Evolutionary conservation across 2,797 vertebrate species (phyloP), one percentile per base, ranked within the genome.

Genomic region (Agapornis canus): DNA sequence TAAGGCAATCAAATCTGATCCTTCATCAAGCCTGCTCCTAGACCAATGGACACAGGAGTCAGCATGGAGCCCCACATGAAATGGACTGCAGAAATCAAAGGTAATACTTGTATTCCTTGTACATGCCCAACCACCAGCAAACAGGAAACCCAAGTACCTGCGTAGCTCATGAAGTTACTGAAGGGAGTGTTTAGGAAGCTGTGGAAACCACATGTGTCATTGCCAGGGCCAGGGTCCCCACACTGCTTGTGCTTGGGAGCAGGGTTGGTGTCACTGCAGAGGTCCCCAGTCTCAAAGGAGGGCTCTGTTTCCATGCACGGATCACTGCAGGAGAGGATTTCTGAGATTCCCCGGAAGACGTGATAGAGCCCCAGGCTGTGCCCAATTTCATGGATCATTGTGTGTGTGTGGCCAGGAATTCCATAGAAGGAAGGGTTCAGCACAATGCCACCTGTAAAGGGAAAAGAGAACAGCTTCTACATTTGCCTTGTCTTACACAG

Each of bases 131-230:
- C 11, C 73, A 45, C 3, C 20, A 27, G 23, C 45, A 86, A 47
- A 25, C 6, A 70, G 20, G 32, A 49, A 26, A 61, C 27, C 19
- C 39, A 68, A 94, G 96, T 98, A 99, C 99, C 99, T 98, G 99
- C 98, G 3, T 99, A 99, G 96, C 99, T 99, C 99, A 99, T 99
- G 98, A 99, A 99, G 97, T 99, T 99, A 97, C 98, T 99, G 98
- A 98, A 99, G 0, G 99, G 99, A 0, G 99, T 99, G 95, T 99
- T 97, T 18, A 98, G 98, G 97, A 99, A 99, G 78, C 98, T 98
- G 27, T 98, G 98, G 93, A 98, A 98, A 20, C 99, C 99, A 4
- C 99, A 99, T 3, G 99, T 99, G 95, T 99, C 99, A 1, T 99
- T 99, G 88, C 98, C 98, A 23, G 99, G 99, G 20, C 98, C 98